Evolutionary conservation across 2,797 vertebrate genomes (phyloP).

Genomic region (Melanotaenia boesemani): DNA sequence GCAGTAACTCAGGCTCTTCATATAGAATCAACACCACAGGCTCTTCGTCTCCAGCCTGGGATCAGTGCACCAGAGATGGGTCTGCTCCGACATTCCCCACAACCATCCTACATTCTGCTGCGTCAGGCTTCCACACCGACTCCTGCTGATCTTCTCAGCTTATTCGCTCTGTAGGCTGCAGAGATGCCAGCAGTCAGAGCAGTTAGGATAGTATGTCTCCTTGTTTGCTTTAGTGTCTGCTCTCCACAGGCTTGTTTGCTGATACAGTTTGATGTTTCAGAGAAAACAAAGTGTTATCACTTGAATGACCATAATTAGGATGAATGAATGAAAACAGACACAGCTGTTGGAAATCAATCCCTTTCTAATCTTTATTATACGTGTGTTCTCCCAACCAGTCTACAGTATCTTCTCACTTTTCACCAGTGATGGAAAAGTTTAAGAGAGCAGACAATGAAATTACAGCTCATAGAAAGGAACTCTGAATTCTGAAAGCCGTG

Average conservation of each 20-base stretch:
- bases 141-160: constrained; percentile 2
- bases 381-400: too few species aligned
- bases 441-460: too few species aligned
- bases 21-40: constrained; percentile 45
- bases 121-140: constrained; percentile 38
- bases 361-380: neutral
- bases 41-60: neutral
- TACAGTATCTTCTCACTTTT: too few species aligned
- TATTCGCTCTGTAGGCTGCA: constrained; percentile 40
- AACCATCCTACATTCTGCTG: constrained; percentile 51
- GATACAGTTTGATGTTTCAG: too few species aligned
- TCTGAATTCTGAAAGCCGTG: too few species aligned
- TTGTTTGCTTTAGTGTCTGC: too few species aligned
- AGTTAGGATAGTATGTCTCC: too few species aligned
- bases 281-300: neutral
- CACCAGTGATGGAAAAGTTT: too few species aligned
- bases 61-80: constrained; percentile 59
- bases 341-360: constrained; percentile 51
- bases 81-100: constrained; percentile 38
- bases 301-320: constrained; percentile 21
- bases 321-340: constrained; percentile 31
- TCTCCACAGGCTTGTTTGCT: too few species aligned
- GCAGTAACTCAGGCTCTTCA: constrained; percentile 1
- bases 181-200: neutral
- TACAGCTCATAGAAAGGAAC: too few species aligned